Conservation (phyloP, 2,797 vertebrate species). For the Lutjanus campechanus region DNA sequence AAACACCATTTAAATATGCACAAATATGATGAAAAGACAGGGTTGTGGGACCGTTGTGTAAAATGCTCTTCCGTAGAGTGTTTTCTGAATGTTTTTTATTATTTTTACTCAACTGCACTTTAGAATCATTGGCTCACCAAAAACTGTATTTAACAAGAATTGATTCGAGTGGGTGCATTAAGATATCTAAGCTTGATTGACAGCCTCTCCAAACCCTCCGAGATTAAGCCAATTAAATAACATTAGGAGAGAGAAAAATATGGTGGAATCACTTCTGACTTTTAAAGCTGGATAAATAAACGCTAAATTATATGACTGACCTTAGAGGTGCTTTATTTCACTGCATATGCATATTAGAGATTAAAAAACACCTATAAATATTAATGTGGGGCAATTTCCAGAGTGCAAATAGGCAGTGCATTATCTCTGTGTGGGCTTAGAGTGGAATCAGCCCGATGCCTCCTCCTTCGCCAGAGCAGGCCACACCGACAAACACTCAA, state of each 20-base stretch:
- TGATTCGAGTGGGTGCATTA: constrained; percentile 73
- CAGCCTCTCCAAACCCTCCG: constrained; percentile 70
- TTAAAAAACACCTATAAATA: constrained; percentile 87
- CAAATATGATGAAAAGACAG: constrained; percentile 11
- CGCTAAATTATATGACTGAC: constrained; percentile 83
- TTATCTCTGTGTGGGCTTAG: constrained; percentile 83
- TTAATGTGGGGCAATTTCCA: constrained; percentile 84
- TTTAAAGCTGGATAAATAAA: constrained; percentile 85
- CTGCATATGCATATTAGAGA: constrained; percentile 82
- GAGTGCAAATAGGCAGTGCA: constrained; percentile 82
- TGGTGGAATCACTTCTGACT: constrained; percentile 76
- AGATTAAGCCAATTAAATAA: constrained; percentile 83
- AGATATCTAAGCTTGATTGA: constrained; percentile 83
- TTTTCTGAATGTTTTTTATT: constrained; percentile 22
- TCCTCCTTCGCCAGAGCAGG: constrained; percentile 49
- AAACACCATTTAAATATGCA: neutral
- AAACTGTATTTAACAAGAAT: constrained; percentile 65
- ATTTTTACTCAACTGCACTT: constrained; percentile 21
- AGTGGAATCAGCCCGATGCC: constrained; percentile 74
- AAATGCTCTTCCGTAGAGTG: constrained; percentile 10
- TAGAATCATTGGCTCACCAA: constrained; percentile 39
- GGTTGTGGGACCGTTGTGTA: neutral
- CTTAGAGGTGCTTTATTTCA: constrained; percentile 80
- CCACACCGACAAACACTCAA: constrained; percentile 62
- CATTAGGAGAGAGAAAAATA: constrained; percentile 67